Evolutionary conservation across 2,113 vertebrate species (phyloP).

Genomic region (Carassius auratus): DNA sequence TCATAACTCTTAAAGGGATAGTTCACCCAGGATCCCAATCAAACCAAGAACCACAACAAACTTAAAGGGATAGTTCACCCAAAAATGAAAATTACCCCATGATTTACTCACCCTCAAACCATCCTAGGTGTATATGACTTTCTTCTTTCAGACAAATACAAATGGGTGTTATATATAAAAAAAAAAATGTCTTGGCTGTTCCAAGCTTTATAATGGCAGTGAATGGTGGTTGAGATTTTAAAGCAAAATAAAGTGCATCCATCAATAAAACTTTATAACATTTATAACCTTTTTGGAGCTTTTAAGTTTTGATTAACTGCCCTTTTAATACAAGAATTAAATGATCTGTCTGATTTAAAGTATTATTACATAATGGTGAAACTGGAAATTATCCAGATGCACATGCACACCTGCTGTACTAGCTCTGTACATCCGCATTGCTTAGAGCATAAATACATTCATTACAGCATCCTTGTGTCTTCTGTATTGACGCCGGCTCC

Average conservation of each 20-base stretch:
- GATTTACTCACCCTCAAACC: too few species aligned
- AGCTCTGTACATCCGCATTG: background rate
- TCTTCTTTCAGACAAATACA: too few species aligned
- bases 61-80: too few species aligned
- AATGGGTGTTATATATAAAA: too few species aligned
- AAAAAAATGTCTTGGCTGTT: too few species aligned
- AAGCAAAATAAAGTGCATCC: too few species aligned
- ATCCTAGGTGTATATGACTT: too few species aligned
- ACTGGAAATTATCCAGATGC: background rate
- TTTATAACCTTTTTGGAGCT: too few species aligned
- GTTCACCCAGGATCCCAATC: background rate
- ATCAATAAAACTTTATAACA: too few species aligned
- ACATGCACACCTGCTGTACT: background rate
- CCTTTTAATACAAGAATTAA: background rate
- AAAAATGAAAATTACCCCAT: too few species aligned
- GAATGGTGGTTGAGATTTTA: too few species aligned
- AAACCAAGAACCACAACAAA: background rate
- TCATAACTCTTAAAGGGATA: background rate
- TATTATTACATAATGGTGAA: background rate
- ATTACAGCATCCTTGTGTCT: constrained; percentile 24
- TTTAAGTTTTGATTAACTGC: background rate
- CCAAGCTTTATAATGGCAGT: too few species aligned
- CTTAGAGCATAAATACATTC: background rate
- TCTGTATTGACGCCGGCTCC: constrained; percentile 29
- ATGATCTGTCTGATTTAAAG: background rate